phyloP scores from a whole-genome alignment of 2,888 invertebrate genomes.

The Dichetophora obliterata region DNA sequence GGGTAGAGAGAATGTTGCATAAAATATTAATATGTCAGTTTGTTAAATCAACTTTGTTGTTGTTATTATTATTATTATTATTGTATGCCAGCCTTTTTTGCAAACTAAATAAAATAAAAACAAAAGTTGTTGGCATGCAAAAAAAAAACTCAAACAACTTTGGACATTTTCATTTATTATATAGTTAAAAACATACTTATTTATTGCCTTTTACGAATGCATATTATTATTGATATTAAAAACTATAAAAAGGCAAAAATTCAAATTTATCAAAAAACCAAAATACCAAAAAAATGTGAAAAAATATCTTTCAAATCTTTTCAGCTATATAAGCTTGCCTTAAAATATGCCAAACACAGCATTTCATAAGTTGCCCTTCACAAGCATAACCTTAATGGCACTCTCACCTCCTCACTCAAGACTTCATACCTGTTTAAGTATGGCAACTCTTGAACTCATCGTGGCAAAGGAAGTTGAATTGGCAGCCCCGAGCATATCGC shows the following conservation, averaged over 20 bases:
- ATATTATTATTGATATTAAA: too few relatives aligned
- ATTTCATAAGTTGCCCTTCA: neutral
- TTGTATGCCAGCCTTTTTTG: neutral
- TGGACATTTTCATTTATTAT: neutral
- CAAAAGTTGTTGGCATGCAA: too few relatives aligned
- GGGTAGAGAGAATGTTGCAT: constrained; percentile 37
- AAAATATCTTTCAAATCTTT: too few relatives aligned
- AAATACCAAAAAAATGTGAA: too few relatives aligned
- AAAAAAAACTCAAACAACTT: too few relatives aligned
- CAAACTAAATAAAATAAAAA: neutral
- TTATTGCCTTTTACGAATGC: too few relatives aligned
- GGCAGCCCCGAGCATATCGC: neutral
- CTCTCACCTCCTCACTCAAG: neutral
- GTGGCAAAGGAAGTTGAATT: neutral
- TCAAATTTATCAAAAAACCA: too few relatives aligned
- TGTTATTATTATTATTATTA: constrained; percentile 7
- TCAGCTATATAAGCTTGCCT: neutral
- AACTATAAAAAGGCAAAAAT: too few relatives aligned
- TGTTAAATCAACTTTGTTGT: constrained; percentile 40
- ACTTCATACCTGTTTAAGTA: neutral
- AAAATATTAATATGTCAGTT: constrained; percentile 47
- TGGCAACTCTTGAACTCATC: neutral
- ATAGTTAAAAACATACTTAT: too few relatives aligned
- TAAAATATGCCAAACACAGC: neutral
- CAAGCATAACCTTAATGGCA: neutral